Conservation (phyloP, 2,888 invertebrate genomes). For the Coleophora flavipennella region DNA sequence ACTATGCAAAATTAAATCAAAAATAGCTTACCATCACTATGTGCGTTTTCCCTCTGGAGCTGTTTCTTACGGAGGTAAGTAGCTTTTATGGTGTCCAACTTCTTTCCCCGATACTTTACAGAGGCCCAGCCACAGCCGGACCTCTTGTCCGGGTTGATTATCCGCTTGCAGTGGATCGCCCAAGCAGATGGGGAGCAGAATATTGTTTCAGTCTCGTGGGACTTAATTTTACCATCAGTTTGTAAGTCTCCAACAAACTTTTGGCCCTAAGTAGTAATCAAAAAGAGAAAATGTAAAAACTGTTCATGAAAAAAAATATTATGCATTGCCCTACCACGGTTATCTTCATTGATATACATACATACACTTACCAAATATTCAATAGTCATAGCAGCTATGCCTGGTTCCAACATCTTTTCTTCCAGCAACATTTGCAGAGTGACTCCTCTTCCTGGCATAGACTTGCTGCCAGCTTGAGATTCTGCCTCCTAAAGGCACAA, state of each 20-base stretch:
- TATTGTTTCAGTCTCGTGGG: conserved; percentile 88
- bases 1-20: too few species aligned
- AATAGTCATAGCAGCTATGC: conserved; percentile 88
- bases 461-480: conserved; percentile 58
- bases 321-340: too few species aligned
- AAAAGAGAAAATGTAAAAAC: too few species aligned
- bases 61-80: conserved; percentile 84
- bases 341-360: too few species aligned
- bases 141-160: conserved; percentile 92
- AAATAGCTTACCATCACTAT: conserved; percentile 45
- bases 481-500: conserved; percentile 49
- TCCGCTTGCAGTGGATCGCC: conserved; percentile 93
- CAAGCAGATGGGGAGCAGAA: conserved; percentile 93
- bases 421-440: conserved; percentile 89
- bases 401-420: conserved; percentile 88
- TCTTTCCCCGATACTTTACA: conserved; percentile 89
- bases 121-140: conserved; percentile 96
- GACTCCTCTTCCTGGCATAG: conserved; percentile 76
- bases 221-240: conserved; percentile 89
- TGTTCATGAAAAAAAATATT: too few species aligned
- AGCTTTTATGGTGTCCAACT: conserved; percentile 90
- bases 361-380: conserved; percentile 85
- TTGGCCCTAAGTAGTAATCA: conserved; percentile 76
- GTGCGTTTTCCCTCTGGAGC: conserved; percentile 70
- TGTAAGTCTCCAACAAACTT: conserved; percentile 90